phyloP scores from a whole-genome alignment of 1,140 invertebrate genomes.

The Campoletis sonorensis region DNA sequence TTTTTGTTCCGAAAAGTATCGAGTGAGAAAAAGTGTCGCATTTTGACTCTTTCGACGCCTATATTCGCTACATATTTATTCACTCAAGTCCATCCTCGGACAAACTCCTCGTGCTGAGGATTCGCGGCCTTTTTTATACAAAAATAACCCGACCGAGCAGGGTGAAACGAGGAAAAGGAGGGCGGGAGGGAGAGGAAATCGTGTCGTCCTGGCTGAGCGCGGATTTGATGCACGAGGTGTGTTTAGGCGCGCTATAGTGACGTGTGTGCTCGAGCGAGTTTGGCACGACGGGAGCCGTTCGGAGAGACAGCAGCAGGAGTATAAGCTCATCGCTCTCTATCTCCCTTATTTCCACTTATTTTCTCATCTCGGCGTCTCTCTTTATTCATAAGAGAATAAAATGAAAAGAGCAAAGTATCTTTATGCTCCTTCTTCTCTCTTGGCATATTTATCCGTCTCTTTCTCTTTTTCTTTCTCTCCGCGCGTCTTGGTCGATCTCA shows the following conservation, averaged over 20 bases:
- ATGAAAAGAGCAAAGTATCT: slow-evolving; percentile 14
- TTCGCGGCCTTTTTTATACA: slow-evolving; percentile 44
- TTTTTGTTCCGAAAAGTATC: neutral
- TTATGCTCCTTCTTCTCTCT: slow-evolving; percentile 53
- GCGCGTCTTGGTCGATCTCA: slow-evolving; percentile 33
- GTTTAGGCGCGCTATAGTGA: slow-evolving; percentile 76
- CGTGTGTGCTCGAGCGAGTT: slow-evolving; percentile 66
- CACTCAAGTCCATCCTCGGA: neutral
- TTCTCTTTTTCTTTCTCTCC: slow-evolving; percentile 35
- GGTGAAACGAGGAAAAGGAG: too few species aligned
- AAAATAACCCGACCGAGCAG: slow-evolving; percentile 69
- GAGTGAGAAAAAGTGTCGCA: slow-evolving; percentile 13
- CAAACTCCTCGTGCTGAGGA: neutral
- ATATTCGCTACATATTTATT: neutral
- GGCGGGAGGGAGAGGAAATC: slow-evolving; percentile 35
- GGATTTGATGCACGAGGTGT: slow-evolving; percentile 75
- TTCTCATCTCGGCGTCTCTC: slow-evolving; percentile 46
- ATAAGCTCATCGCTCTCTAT: slow-evolving; percentile 57
- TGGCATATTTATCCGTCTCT: slow-evolving; percentile 48
- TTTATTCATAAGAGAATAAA: slow-evolving; percentile 31
- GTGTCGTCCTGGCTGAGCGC: slow-evolving; percentile 41
- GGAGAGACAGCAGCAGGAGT: slow-evolving; percentile 53
- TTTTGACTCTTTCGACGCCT: slow-evolving; percentile 19
- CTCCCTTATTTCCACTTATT: slow-evolving; percentile 56
- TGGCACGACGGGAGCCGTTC: slow-evolving; percentile 74